Base-by-base conservation (phyloP, 2,113 vertebrate genomes). In the Stigmatopora nigra region DNA sequence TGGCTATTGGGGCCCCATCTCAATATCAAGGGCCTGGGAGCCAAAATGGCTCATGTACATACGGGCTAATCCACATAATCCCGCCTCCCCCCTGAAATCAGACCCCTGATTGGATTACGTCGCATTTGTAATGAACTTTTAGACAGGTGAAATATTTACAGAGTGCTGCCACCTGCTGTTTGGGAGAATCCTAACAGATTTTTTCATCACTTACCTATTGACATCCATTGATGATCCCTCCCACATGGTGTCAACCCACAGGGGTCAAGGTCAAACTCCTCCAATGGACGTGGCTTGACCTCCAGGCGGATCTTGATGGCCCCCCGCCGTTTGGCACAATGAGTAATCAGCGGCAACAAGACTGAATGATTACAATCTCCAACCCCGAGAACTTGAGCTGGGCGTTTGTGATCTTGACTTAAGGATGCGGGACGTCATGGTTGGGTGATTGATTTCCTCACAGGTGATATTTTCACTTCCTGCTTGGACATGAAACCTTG, bases 101-200 rank as follows among this genome's bases (percentile, higher is more conserved):
- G 68, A 14, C 60, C 76, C 75, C 59, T 84, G 82, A 84, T 78
- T 83, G 86, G 84, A 89, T 84, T 83, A 87, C 73, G 78, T 71
- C 65, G 72, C 45, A 58, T 9, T 31, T 31, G 25, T 31, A 31
- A 1, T 31, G 52, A 1, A n/a, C 19, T 55, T 31, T 25, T 3
- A n/a, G 14, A 31, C 20, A 25, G 9, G 59, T 35, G 63, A 22
- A 44, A 41, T 58, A 59, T 60, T 38, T 2, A 22, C 57, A 48
- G 52, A 49, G 35, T 49, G 1, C 58, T 44, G 58, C 58, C 58
- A 60, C 58, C 58, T 60, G 38, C 58, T 60, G 58, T 9, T 45
- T n/a, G 20, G 58, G 38, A 60, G 36, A 12, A n/a, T 44, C 38
- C 41, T 14, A 31, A 31, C 25, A 31, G 25, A 31, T 31, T 31